phyloP scores from a whole-genome alignment of 2,113 vertebrate genomes.

The Hydrochoerus hydrochaeris region DNA sequence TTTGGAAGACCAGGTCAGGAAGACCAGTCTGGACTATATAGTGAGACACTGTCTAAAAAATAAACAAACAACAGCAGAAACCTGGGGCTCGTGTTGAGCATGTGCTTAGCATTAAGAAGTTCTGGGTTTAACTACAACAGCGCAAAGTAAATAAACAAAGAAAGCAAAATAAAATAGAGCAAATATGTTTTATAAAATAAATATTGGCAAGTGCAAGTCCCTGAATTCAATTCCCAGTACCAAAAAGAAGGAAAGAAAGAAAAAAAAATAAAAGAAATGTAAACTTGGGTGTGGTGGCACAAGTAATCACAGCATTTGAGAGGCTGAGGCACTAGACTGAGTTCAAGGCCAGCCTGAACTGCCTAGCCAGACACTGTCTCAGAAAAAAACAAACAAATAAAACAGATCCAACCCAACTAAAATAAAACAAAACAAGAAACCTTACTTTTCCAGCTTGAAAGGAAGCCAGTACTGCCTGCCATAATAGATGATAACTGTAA shows the following conservation, averaged over 20 bases:
- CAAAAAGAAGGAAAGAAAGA: too few relatives aligned
- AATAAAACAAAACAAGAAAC: neutral
- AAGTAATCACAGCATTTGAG: neutral
- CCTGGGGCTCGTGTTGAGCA: too few relatives aligned
- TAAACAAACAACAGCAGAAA: too few relatives aligned
- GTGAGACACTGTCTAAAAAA: neutral
- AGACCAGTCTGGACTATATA: neutral
- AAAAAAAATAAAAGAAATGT: too few relatives aligned
- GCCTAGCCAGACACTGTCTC: neutral
- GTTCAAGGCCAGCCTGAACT: neutral
- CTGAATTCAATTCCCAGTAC: too few relatives aligned
- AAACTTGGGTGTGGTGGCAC: neutral
- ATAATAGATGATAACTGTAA: slow-evolving; percentile 43
- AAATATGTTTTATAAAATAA: neutral
- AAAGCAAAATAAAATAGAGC: neutral
- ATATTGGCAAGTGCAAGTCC: neutral
- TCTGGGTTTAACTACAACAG: neutral
- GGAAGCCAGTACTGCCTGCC: neutral
- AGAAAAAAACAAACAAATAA: neutral
- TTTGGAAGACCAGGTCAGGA: neutral
- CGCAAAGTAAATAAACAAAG: neutral
- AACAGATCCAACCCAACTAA: neutral
- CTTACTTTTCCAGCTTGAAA: neutral
- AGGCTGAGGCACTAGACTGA: neutral
- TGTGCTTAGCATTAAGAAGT: neutral